Evolutionary conservation across 53 echinoderm and acorn worm genomes (phyloP).

Genomic region (Hippasteria phrygiana): DNA sequence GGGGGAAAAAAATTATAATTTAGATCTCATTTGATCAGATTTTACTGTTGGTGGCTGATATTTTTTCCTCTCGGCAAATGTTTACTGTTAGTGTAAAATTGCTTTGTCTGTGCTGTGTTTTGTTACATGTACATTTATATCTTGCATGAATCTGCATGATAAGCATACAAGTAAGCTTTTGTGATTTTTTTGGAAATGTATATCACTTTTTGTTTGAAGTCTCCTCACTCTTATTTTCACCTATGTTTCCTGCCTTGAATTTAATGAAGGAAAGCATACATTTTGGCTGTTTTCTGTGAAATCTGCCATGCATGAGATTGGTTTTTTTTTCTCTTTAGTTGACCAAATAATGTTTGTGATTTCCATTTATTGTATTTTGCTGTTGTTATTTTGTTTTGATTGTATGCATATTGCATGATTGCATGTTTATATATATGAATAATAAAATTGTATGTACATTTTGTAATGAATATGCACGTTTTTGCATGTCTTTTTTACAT

Average conservation of each 20-base stretch:
- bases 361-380: not conserved
- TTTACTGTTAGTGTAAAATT: not conserved
- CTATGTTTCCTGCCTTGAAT: constrained; percentile 3
- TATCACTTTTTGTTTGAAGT: not conserved
- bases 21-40: no score
- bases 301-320: constrained; percentile 61
- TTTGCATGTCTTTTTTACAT: not conserved
- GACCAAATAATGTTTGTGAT: not conserved
- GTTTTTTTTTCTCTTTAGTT: not conserved
- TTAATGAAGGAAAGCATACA: not conserved
- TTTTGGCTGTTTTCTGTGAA: not conserved
- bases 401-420: constrained; percentile 14
- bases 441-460: not conserved
- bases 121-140: not conserved
- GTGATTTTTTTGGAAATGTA: not conserved
- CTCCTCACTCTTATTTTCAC: not conserved
- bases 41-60: no score
- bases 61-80: no score
- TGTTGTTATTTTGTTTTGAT: not conserved
- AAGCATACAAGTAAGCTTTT: constrained; percentile 64
- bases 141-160: constrained; percentile 45
- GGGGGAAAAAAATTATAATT: no score
- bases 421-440: not conserved
- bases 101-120: not conserved
- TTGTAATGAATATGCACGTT: constrained; percentile 10